These are phyloP conservation scores for Eupsittula cactorum DNA, from an alignment of 2,113 vertebrate species.

Conservation along the genomic window DNA sequence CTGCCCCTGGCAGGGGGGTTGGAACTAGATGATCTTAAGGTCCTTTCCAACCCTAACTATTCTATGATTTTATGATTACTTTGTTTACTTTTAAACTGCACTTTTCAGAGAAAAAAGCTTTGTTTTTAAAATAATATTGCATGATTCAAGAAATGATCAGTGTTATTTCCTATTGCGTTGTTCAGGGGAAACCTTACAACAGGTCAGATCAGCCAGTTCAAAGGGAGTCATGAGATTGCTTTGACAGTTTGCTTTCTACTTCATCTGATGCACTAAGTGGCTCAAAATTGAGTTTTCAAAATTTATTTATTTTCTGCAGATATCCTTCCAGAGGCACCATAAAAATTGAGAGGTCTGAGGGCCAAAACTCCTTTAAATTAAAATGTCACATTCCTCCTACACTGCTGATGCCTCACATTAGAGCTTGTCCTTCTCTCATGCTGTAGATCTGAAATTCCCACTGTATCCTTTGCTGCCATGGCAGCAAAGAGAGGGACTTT, in stretches of 20 bases:
- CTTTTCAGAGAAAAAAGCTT: neutral
- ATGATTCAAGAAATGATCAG: neutral
- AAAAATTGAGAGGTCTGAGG: neutral
- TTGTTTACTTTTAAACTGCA: neutral
- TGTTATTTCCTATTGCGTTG: fast-evolving
- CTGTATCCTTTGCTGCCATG: no score
- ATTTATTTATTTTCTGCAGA: neutral
- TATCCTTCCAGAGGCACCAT: neutral
- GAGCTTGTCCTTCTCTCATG: neutral
- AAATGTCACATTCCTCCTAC: neutral
- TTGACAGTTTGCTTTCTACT: neutral
- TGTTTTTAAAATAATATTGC: neutral
- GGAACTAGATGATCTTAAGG: no score
- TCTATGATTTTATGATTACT: neutral
- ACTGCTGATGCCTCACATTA: neutral
- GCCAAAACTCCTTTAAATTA: neutral
- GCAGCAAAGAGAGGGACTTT: neutral
- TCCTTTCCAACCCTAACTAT: no score
- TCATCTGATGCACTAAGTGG: neutral
- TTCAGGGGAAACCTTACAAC: neutral
- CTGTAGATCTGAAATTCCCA: neutral
- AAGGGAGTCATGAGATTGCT: neutral
- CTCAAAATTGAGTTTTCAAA: neutral
- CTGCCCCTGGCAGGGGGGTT: no score
- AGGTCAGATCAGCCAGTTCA: neutral